Conservation (phyloP, 2,888 invertebrate species). For the Platycnemis pennipes region DNA sequence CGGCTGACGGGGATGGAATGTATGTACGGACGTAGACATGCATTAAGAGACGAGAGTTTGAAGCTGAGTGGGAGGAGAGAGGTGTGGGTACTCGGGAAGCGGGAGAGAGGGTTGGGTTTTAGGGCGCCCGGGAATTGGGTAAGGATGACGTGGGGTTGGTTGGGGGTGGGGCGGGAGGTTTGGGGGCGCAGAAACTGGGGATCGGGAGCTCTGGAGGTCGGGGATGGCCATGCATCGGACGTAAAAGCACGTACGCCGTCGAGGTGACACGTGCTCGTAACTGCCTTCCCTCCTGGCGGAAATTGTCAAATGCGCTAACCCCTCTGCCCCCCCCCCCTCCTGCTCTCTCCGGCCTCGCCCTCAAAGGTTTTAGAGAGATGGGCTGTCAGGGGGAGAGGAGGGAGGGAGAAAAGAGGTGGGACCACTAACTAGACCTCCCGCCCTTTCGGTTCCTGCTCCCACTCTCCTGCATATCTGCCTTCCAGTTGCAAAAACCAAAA, state of each 20-base stretch:
- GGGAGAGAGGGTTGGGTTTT: background rate
- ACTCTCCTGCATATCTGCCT: background rate
- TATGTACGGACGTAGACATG: background rate
- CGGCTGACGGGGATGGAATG: background rate
- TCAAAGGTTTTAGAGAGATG: background rate
- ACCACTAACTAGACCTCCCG: background rate
- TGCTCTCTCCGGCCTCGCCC: constrained; percentile 30
- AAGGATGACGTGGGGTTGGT: too few species aligned
- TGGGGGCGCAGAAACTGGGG: background rate
- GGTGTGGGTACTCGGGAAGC: background rate
- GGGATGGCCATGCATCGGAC: constrained; percentile 1
- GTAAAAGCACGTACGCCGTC: constrained; percentile 40
- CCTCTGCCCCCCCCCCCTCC: constrained; percentile 61
- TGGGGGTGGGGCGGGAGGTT: background rate
- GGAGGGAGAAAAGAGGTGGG: constrained; percentile 7
- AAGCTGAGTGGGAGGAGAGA: too few species aligned
- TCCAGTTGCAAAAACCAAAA: background rate
- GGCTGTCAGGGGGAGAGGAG: background rate
- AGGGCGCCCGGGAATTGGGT: too few species aligned
- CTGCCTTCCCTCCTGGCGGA: constrained; percentile 25
- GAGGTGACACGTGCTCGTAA: constrained; percentile 58
- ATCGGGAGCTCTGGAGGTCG: constrained; percentile 15
- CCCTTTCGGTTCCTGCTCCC: background rate
- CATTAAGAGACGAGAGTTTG: background rate
- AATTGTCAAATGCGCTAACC: constrained; percentile 58